Percentiles rank a stretch among this genome's conserved stretches.
phyloP scores from a whole-genome alignment of 2,888 invertebrate species.

The Embidobia sp. region DNA sequence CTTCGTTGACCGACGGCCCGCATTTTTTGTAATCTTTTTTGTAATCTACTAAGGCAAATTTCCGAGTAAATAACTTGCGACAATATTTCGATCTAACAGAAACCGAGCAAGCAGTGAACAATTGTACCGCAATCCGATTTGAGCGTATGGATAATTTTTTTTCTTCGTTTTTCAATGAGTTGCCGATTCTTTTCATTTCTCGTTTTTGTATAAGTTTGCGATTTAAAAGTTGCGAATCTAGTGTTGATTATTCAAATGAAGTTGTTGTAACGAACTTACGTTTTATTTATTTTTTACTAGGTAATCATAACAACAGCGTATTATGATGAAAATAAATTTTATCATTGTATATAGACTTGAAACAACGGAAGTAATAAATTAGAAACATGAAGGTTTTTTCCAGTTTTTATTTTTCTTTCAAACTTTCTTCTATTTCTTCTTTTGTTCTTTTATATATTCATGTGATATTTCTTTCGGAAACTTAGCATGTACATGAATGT shows the following conservation, averaged over 20 bases:
- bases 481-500: too few relatives aligned
- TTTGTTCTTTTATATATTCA: too few relatives aligned
- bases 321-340: slow-evolving; percentile 54
- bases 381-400: slow-evolving; percentile 46
- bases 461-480: too few relatives aligned
- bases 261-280: slow-evolving; percentile 50
- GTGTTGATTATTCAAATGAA: slow-evolving; percentile 54
- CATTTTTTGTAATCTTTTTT: slow-evolving; percentile 58
- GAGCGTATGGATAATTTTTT: neutral
- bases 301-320: slow-evolving; percentile 50
- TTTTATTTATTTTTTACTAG: slow-evolving; percentile 59
- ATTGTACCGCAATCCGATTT: slow-evolving; percentile 3
- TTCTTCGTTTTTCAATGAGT: slow-evolving; percentile 1
- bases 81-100: slow-evolving; percentile 46
- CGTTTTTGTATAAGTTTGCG: slow-evolving; percentile 49
- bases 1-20: slow-evolving; percentile 37
- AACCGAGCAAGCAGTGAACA: slow-evolving; percentile 3
- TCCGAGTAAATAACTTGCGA: slow-evolving; percentile 48
- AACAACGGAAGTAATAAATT: slow-evolving; percentile 50
- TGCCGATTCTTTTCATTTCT: slow-evolving; percentile 35
- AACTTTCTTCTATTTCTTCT: too few relatives aligned
- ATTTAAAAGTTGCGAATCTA: slow-evolving; percentile 51
- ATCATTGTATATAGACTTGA: slow-evolving; percentile 59
- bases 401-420: too few relatives aligned
- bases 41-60: slow-evolving; percentile 43